These are phyloP conservation scores for Pteropus rufus DNA, from an alignment of 2,797 vertebrate genomes.

Conservation along the genomic window DNA sequence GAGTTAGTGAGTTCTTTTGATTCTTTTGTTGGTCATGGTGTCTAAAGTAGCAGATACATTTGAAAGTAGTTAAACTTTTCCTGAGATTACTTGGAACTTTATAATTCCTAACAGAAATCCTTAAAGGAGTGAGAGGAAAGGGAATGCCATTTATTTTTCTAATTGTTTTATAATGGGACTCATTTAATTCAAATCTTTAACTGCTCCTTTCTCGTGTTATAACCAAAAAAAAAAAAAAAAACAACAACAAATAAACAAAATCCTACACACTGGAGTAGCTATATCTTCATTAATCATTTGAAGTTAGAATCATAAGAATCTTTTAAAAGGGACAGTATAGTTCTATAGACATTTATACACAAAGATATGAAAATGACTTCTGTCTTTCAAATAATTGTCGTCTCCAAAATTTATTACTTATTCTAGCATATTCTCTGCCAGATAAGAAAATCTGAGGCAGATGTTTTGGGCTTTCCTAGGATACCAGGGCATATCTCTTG, in stretches of 20 bases:
- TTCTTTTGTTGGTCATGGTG: slow-evolving; percentile 27
- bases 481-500: neutral
- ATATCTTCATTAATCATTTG: slow-evolving; percentile 36
- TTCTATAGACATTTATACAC: neutral
- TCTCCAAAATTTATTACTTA: slow-evolving; percentile 3
- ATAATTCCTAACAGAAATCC: slow-evolving; percentile 31
- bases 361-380: neutral
- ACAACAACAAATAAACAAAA: neutral
- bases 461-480: neutral
- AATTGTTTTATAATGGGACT: neutral
- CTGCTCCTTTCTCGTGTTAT: slow-evolving; percentile 14
- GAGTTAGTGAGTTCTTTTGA: slow-evolving; percentile 30
- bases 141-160: slow-evolving; percentile 38
- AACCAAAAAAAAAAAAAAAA: neutral
- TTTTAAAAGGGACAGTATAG: neutral
- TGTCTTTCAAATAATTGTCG: slow-evolving; percentile 12
- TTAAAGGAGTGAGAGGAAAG: slow-evolving; percentile 15
- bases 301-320: slow-evolving; percentile 2
- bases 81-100: slow-evolving; percentile 21
- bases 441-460: neutral
- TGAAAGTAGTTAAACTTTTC: slow-evolving; percentile 45
- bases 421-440: neutral
- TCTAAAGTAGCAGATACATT: slow-evolving; percentile 43
- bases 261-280: neutral
- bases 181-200: slow-evolving; percentile 12